Evolutionary conservation across 2,888 invertebrate species (phyloP).

Genomic region (Tigriopus californicus): DNA sequence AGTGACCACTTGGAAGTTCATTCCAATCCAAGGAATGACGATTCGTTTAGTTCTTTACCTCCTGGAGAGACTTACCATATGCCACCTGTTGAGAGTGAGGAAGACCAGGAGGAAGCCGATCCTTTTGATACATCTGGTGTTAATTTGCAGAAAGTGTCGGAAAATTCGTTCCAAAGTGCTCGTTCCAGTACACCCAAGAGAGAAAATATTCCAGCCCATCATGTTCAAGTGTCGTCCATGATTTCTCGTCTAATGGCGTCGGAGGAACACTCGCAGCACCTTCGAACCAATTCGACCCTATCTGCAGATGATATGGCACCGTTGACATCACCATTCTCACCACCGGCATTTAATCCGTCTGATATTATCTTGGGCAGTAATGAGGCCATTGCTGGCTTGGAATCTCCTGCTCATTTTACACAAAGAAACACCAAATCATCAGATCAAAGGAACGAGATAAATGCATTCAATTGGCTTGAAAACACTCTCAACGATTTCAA

Average conservation of each 20-base stretch:
- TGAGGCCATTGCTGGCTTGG: constrained; percentile 10
- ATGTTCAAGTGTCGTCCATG: constrained; percentile 6
- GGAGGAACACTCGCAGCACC: neutral
- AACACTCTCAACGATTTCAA: constrained; percentile 4
- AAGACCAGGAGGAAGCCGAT: constrained; percentile 27
- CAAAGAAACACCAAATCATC: neutral
- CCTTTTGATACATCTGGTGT: constrained; percentile 46
- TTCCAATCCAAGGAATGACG: neutral
- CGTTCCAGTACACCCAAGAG: neutral
- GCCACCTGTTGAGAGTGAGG: constrained; percentile 6
- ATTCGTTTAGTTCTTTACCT: constrained; percentile 12
- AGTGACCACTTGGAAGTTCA: neutral
- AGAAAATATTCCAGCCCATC: neutral
- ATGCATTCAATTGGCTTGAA: constrained; percentile 13
- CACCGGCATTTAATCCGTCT: constrained; percentile 14
- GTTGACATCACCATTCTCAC: constrained; percentile 13
- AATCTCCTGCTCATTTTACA: constrained; percentile 2
- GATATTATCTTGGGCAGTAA: constrained; percentile 11
- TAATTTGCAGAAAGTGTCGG: neutral
- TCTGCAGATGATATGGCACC: neutral
- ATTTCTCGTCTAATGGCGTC: constrained; percentile 6
- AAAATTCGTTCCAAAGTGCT: neutral
- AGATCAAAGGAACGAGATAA: neutral
- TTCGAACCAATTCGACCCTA: neutral
- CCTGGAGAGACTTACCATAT: constrained; percentile 7